These are phyloP conservation scores for Drosophila antonietae DNA, from an alignment of 2,888 invertebrate genomes.

Conservation along the genomic window DNA sequence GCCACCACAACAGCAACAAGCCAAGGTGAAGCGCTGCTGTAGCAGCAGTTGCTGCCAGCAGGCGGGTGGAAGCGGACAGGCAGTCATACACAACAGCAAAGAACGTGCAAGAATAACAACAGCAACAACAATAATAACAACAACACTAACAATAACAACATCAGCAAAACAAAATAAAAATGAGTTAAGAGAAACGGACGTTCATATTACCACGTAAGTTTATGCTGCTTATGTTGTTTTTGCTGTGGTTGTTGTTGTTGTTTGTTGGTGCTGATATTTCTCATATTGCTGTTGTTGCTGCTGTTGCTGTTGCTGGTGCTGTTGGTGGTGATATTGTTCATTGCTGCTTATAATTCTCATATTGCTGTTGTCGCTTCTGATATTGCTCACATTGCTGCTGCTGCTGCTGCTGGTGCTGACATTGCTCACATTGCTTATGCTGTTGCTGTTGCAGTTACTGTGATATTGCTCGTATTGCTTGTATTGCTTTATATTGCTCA, in stretches of 20 bases:
- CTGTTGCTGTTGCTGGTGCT: not conserved
- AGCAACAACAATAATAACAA: slow-evolving; percentile 26
- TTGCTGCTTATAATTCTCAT: not conserved
- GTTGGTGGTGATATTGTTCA: not conserved
- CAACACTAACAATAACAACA: slow-evolving; percentile 31
- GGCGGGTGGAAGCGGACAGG: slow-evolving; percentile 1
- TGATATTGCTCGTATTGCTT: not conserved
- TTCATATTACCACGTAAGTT: slow-evolving; percentile 58
- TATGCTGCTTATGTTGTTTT: slow-evolving; percentile 12
- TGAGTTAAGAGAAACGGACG: slow-evolving; percentile 75
- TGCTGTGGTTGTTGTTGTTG: not conserved
- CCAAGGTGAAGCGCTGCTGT: slow-evolving; percentile 65
- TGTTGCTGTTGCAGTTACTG: not conserved
- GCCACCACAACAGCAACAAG: slow-evolving; percentile 59
- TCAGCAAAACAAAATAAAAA: slow-evolving; percentile 62
- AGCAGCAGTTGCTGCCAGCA: slow-evolving; percentile 15
- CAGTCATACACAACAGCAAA: slow-evolving; percentile 51
- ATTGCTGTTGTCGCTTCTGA: not conserved
- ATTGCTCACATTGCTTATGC: not conserved
- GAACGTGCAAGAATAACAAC: slow-evolving; percentile 67
- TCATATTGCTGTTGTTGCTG: slow-evolving; percentile 3
- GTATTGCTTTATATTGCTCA: too few species aligned
- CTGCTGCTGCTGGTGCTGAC: not conserved
- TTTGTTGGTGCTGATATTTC: not conserved
- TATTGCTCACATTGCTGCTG: not conserved